These are phyloP conservation scores for Steatornis caripensis DNA, from an alignment of 2,113 vertebrate species.

Conservation along the genomic window DNA sequence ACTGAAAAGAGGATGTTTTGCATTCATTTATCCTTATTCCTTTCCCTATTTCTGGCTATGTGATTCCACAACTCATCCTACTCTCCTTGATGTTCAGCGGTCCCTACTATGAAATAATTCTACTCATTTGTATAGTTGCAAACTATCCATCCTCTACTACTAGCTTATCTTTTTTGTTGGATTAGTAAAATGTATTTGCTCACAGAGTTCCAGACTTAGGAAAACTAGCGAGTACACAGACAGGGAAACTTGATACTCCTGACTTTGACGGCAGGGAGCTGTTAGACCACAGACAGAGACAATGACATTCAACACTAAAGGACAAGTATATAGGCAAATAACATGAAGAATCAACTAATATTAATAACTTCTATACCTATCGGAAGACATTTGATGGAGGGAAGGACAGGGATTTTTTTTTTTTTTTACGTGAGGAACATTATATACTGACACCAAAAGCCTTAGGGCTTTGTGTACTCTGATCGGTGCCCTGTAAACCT, in stretches of 20 bases:
- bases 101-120: background rate
- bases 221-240: background rate
- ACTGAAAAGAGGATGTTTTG: background rate
- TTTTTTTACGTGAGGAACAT: background rate
- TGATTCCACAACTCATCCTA: background rate
- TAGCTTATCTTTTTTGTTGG: background rate
- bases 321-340: background rate
- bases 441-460: background rate
- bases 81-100: background rate
- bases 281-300: background rate
- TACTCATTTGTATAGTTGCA: background rate
- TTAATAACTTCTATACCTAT: background rate
- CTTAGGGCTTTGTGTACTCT: background rate
- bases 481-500: background rate
- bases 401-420: background rate
- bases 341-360: background rate
- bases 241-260: background rate
- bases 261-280: background rate
- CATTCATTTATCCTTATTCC: background rate
- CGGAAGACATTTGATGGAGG: background rate
- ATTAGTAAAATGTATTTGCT: background rate
- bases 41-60: background rate
- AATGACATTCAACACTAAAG: background rate
- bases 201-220: background rate
- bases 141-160: background rate